These are phyloP conservation scores for Pluvialis apricaria DNA, from an alignment of 2,113 vertebrate genomes.

Conservation along the genomic window DNA sequence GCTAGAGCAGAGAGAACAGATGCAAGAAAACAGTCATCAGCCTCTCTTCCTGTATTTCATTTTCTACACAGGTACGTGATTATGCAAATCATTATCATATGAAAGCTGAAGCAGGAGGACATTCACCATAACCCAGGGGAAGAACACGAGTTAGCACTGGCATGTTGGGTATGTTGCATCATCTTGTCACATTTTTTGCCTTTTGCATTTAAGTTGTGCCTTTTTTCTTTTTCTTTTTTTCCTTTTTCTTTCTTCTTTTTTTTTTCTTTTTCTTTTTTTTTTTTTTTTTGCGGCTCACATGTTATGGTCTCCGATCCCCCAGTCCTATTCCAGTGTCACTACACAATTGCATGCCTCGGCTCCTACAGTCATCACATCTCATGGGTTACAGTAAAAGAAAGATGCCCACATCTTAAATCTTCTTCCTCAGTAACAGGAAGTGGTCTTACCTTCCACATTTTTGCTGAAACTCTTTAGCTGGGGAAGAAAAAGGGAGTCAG, in stretches of 20 bases:
- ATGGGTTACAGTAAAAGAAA: not conserved
- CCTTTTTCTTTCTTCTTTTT: not conserved
- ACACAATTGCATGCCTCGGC: not conserved
- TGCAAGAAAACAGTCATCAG: not conserved
- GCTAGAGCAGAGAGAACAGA: not conserved
- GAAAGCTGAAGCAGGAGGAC: not conserved
- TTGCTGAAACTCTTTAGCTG: not conserved
- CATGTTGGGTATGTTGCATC: not conserved
- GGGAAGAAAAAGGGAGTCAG: not conserved
- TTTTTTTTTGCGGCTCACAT: not conserved
- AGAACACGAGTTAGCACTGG: not conserved
- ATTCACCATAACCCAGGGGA: not conserved
- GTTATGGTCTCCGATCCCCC: not conserved
- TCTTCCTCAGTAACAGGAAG: not conserved
- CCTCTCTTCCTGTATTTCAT: not conserved
- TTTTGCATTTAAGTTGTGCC: not conserved
- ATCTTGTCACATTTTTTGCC: not conserved
- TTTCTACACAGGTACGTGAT: not conserved
- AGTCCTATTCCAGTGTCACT: not conserved
- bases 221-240: not conserved
- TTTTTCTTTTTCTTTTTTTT: not conserved
- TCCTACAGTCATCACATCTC: not conserved
- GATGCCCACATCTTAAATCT: not conserved
- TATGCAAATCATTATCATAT: not conserved
- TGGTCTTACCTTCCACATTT: not conserved